Conservation (phyloP, 64 coral and sea anemone species). For the Actinia equina region DNA sequence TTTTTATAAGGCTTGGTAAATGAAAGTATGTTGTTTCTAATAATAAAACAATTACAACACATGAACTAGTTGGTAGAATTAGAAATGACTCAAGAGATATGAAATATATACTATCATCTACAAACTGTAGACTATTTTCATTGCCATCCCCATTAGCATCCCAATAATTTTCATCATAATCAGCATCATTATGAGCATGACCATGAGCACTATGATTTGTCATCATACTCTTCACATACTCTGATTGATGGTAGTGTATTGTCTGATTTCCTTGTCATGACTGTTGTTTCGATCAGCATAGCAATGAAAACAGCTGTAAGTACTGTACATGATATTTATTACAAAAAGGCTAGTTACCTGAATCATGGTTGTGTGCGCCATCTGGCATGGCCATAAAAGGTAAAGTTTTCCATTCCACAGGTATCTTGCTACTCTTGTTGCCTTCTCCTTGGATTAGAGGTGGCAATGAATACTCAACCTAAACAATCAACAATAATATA, state of each 20-base stretch:
- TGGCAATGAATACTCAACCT: constrained; percentile 87
- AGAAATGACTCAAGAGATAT: neutral
- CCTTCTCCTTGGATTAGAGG: constrained; percentile 50
- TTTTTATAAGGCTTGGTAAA: constrained; percentile 46
- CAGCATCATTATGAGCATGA: too few relatives aligned
- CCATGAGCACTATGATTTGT: too few relatives aligned
- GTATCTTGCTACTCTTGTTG: constrained; percentile 40
- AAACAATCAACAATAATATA: neutral
- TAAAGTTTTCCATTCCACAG: constrained; percentile 65
- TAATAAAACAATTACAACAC: neutral
- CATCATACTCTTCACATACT: too few relatives aligned
- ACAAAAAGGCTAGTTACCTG: constrained; percentile 27
- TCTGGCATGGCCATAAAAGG: constrained; percentile 91
- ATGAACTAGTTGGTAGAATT: neutral
- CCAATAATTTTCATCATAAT: too few relatives aligned
- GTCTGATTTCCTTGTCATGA: too few relatives aligned
- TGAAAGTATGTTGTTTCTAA: constrained; percentile 68
- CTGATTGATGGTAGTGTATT: too few relatives aligned
- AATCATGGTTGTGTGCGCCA: constrained; percentile 81
- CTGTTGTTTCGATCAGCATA: too few relatives aligned
- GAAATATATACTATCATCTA: too few relatives aligned
- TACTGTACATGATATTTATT: too few relatives aligned
- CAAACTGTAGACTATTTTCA: too few relatives aligned
- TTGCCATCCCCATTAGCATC: too few relatives aligned
- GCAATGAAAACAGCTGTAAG: too few relatives aligned